Conservation (phyloP, 1,140 invertebrate genomes). For the Bathynomus jamesi region DNA sequence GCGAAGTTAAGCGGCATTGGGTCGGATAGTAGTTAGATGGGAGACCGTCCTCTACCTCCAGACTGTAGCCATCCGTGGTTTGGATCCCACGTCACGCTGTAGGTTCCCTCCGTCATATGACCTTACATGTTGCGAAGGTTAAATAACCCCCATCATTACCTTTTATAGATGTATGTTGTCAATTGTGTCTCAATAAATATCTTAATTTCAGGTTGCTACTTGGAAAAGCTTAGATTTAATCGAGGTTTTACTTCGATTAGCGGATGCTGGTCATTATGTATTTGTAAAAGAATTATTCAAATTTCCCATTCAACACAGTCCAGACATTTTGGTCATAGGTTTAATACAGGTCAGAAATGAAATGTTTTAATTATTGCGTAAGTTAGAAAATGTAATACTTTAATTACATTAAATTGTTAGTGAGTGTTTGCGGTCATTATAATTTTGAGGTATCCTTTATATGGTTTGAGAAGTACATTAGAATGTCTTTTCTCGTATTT, state of each 20-base stretch:
- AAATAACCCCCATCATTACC: neutral
- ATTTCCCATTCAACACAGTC: constrained; percentile 83
- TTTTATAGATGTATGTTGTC: neutral
- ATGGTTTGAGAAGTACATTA: constrained; percentile 57
- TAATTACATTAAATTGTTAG: constrained; percentile 28
- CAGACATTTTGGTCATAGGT: constrained; percentile 81
- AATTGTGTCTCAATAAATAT: neutral
- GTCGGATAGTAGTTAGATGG: too few relatives aligned
- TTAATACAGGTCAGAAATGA: constrained; percentile 68
- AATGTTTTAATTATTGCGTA: too few relatives aligned
- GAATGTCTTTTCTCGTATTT: constrained; percentile 8
- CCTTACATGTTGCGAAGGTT: too few relatives aligned
- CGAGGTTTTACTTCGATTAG: constrained; percentile 74
- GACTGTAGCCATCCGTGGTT: too few relatives aligned
- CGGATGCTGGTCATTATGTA: constrained; percentile 71
- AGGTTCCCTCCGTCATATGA: too few relatives aligned
- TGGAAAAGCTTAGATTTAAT: constrained; percentile 78
- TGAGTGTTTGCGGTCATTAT: constrained; percentile 82
- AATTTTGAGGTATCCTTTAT: constrained; percentile 86
- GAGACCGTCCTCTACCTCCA: too few relatives aligned
- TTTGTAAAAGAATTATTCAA: constrained; percentile 86
- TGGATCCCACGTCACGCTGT: too few relatives aligned
- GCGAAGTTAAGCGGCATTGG: too few relatives aligned
- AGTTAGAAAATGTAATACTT: constrained; percentile 18
- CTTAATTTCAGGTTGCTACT: constrained; percentile 19